Evolutionary conservation across 2,888 invertebrate genomes (phyloP), one percentile per base, ranked within the genome.

Genomic region (Laspeyria flexula): DNA sequence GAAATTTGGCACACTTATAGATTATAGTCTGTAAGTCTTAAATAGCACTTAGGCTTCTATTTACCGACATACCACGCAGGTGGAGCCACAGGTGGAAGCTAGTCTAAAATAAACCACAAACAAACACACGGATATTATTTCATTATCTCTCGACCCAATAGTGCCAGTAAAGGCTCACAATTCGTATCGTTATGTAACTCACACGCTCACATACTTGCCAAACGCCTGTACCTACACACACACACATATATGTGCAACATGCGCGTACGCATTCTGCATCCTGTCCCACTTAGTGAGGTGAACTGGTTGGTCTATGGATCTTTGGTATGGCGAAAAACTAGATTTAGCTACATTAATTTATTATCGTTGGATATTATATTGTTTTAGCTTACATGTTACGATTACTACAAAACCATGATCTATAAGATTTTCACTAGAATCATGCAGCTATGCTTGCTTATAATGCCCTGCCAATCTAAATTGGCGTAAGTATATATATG

Each of bases 261-360:
- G 69, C 70, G 65, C 69, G 49, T 58, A 60, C 69, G 70, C 68
- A 62, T 74, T 79, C 80, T 75, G 79, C 82, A 85, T 89, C 88
- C 88, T 89, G 89, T 87, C 88, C 88, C 81, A 87, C 77, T 77
- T 87, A 71, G 61, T 47, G 81, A 89, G 88, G 88, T 86, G 79
- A 87, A 88, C 88, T 79, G 74, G 83, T 85, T 60, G 64, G 38
- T 60, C 54, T 71, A 65, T 67, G 65, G 54, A 52, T 58, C 51
- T 53, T 53, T 50, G 51, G 46, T 67, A 60, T 65, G 56, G 61
- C 43, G 48, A 70, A 70, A 70, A 70, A 70, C 61, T 60, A 55
- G 63, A 63, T 52, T 60, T 47, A 45, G 43, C 46, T 55, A 55
- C 13, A 43, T 43, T 59, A 37, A 54, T 60, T 65, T n/a, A n/a